Base-by-base conservation (phyloP, 1,140 invertebrate species). In the Kradibia gibbosae region DNA sequence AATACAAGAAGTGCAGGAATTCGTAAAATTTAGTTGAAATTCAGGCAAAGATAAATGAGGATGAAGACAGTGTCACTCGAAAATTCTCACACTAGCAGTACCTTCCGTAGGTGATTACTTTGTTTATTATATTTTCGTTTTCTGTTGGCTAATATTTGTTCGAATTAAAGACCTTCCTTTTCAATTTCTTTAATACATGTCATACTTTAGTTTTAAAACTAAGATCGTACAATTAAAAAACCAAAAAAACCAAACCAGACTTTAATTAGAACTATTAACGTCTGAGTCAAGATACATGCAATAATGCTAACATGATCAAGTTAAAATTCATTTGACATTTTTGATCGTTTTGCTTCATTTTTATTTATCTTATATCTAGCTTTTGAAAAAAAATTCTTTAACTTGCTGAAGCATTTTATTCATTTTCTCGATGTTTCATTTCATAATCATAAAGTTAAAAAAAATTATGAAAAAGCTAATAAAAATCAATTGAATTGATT, bases 131-230 rank as follows among this genome's bases (percentile, higher is more conserved):
- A 25, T 57, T 22, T 25, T 36, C 57, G 78, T 13, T 60, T 72
- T 8, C 67, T 80, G 48, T 80, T 80, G 25, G 67, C 34, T 22
- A 80, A 80, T 80, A 72, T 80, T 80, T 80, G 34, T 67, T 39
- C 57, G 45, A 71, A 42, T 53, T 42, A 72, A 72, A 80, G 65
- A 13, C 45, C n/a, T n/a, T n/a, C n/a, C n/a, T n/a, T n/a, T n/a
- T n/a, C n/a, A n/a, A n/a, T n/a, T n/a, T n/a, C n/a, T n/a, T n/a
- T n/a, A n/a, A n/a, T n/a, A n/a, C n/a, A n/a, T n/a, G n/a, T n/a
- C n/a, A n/a, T n/a, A n/a, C n/a, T n/a, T n/a, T n/a, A n/a, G n/a
- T n/a, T n/a, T n/a, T n/a, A n/a, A n/a, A n/a, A n/a, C n/a, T n/a
- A n/a, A n/a, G n/a, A n/a, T n/a, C n/a, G n/a, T n/a, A n/a, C n/a